Evolutionary conservation across 2,113 vertebrate genomes (phyloP).

Genomic region (Gadus chalcogrammus): DNA sequence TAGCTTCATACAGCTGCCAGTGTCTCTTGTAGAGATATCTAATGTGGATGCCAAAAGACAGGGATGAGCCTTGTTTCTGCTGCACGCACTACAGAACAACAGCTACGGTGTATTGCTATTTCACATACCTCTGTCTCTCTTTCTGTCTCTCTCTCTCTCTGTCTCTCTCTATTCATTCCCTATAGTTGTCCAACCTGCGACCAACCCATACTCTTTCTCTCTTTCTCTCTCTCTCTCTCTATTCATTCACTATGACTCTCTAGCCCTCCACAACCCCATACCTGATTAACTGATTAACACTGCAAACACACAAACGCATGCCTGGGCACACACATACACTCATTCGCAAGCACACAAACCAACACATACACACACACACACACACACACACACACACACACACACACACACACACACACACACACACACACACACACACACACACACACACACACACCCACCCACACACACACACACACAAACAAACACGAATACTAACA

Average conservation of each 20-base stretch:
- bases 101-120: background rate
- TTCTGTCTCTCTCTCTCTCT: background rate
- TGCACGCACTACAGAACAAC: background rate
- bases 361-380: no score
- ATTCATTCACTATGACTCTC: background rate
- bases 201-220: background rate
- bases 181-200: background rate
- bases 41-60: no score
- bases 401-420: no score
- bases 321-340: background rate
- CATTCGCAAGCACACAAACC: background rate
- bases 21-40: no score
- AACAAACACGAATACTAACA: no score
- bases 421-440: no score
- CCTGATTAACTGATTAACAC: constrained; percentile 4
- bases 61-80: no score
- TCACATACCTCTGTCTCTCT: background rate
- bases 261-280: background rate
- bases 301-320: background rate
- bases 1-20: no score
- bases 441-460: no score
- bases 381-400: no score
- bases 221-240: background rate
- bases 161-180: background rate
- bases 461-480: no score